Conservation (phyloP, 1,140 invertebrate species). For the Pomacea maculata region DNA sequence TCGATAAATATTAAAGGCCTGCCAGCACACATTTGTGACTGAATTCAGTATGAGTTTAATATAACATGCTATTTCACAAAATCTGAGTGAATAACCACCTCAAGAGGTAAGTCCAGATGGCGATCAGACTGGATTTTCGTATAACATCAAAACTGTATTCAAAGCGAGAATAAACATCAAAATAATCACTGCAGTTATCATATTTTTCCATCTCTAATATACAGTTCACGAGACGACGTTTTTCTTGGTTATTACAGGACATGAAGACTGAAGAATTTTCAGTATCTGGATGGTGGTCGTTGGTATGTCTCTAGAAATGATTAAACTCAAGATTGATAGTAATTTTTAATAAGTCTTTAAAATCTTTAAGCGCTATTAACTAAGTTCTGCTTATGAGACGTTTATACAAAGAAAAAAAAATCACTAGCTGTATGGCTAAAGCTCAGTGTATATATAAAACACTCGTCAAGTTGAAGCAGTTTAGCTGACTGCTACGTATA, state of each 20-base stretch:
- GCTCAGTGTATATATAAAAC: background rate
- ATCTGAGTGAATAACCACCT: no score
- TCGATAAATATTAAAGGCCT: background rate
- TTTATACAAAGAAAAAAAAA: background rate
- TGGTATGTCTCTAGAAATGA: constrained; percentile 12
- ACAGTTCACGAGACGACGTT: background rate
- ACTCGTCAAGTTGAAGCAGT: background rate
- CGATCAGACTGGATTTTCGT: no score
- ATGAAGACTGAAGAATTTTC: constrained; percentile 18
- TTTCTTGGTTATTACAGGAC: constrained; percentile 15
- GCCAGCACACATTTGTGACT: background rate
- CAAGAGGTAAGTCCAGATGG: no score
- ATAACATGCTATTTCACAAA: background rate
- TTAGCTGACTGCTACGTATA: background rate
- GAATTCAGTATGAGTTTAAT: background rate
- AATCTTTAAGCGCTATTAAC: background rate
- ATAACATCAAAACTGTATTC: no score
- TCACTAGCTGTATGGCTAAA: background rate
- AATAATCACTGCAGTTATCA: background rate
- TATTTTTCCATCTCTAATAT: background rate
- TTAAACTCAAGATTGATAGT: background rate
- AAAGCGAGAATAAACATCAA: no score
- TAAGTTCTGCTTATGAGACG: background rate
- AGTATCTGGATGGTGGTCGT: constrained; percentile 21
- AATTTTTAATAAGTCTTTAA: background rate